Evolutionary conservation across 2,797 vertebrate species (phyloP), one percentile per base, ranked within the genome.

Genomic region (Australoheros facetus): DNA sequence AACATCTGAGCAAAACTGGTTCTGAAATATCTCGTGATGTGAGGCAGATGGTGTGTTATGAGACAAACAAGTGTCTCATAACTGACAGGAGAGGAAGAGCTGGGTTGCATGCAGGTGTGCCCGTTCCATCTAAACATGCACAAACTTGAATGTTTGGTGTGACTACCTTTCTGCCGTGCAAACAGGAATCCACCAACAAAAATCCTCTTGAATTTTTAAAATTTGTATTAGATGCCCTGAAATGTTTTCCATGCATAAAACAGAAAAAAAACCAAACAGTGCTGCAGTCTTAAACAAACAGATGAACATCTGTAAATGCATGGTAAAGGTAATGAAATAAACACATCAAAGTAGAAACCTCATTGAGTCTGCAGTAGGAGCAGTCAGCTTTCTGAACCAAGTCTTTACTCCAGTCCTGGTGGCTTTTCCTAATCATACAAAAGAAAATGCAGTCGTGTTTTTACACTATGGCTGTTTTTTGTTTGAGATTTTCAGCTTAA

Each of bases 131-230:
- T 73, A 11, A 56, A 57, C 70, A 16, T 39, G 55, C 21, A 56
- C 57, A 37, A 34, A 56, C 59, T 53, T 56, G 77, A 72, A 37
- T 73, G 19, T 71, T 71, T 78, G 42, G n/a, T 13, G 16, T 12
- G 12, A 23, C 73, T 26, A 19, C 11, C 19, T 71, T 7, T 21
- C 9, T 32, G 56, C 14, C 1, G 1, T 26, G 26, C 26, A 45
- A 34, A 45, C 13, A 28, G 14, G 3, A 66, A 34, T 14, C 2
- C 21, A 17, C 14, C 21, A 28, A 32, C 58, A 8, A 37, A 37
- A 37, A 7, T 32, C 32, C 7, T 32, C 5, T 7, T 32, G 7
- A 6, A 32, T 32, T 32, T 32, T 32, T 30, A 30, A 30, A 32
- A 32, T 32, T 32, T 32, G 32, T 7, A 7, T 32, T 7, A 32